phyloP scores from a whole-genome alignment of 1,140 invertebrate genomes.

The Drosophila parabipectinata region DNA sequence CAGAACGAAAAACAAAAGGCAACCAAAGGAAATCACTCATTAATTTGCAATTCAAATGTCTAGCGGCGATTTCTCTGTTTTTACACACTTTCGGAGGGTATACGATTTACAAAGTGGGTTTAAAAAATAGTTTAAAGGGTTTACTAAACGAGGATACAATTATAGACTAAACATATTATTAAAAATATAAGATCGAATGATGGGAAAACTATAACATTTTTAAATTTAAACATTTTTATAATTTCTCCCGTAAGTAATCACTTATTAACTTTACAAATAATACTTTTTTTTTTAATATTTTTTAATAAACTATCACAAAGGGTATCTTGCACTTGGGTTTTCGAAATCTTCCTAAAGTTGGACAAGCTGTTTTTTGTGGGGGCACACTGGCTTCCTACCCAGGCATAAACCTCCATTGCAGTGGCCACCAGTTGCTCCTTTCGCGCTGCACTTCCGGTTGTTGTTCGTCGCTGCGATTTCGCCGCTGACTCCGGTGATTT shows the following conservation, averaged over 20 bases:
- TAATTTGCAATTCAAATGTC: conserved; percentile 77
- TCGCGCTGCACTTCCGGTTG: conserved; percentile 70
- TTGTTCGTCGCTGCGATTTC: conserved; percentile 57
- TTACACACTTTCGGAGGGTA: neutral
- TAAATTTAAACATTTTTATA: neutral
- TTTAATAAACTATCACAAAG: neutral
- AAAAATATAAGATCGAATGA: too few relatives aligned
- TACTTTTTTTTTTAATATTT: too few relatives aligned
- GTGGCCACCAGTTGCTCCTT: conserved; percentile 65
- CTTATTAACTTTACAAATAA: too few relatives aligned
- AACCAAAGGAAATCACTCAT: conserved; percentile 70
- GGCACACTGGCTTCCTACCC: conserved; percentile 44
- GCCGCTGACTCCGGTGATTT: conserved; percentile 60
- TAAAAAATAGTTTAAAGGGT: too few relatives aligned
- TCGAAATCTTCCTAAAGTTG: too few relatives aligned
- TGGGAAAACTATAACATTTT: too few relatives aligned
- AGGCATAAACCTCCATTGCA: conserved; percentile 62
- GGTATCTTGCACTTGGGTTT: neutral
- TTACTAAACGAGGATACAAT: too few relatives aligned
- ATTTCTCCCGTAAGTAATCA: too few relatives aligned
- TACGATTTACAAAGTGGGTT: neutral
- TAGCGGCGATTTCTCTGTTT: conserved; percentile 32
- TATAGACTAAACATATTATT: too few relatives aligned
- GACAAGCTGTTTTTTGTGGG: too few relatives aligned
- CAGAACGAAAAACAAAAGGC: conserved; percentile 27